A percentile compares a stretch with the other conserved stretches of the same genome.
Evolutionary conservation across 1,140 invertebrate genomes (phyloP).

Genomic region (Centruroides sculpturatus): DNA sequence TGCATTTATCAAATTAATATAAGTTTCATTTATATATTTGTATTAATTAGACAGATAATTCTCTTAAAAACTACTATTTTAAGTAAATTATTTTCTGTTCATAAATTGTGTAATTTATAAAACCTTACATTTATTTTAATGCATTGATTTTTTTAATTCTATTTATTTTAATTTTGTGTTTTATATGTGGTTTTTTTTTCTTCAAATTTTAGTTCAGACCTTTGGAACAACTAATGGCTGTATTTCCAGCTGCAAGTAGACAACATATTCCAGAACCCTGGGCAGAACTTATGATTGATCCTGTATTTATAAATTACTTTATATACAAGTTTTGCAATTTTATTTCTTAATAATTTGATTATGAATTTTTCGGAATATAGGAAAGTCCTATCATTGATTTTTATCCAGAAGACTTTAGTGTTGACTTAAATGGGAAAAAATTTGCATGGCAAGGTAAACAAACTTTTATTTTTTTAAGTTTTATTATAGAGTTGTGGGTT

Average conservation of each 20-base stretch:
- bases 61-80: too few relatives aligned
- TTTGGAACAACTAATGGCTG: constrained; percentile 96
- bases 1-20: too few relatives aligned
- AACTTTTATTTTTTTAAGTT: too few relatives aligned
- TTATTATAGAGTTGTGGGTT: too few relatives aligned
- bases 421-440: constrained; percentile 98
- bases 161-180: neutral
- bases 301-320: constrained; percentile 41
- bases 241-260: constrained; percentile 94
- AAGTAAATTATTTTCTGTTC: too few relatives aligned
- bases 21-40: too few relatives aligned
- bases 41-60: too few relatives aligned
- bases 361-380: constrained; percentile 30
- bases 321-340: neutral
- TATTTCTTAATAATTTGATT: neutral
- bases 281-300: constrained; percentile 85
- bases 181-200: constrained; percentile 12
- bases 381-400: constrained; percentile 96
- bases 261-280: constrained; percentile 85
- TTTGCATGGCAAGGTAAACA: constrained; percentile 88
- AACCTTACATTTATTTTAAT: too few relatives aligned
- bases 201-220: constrained; percentile 64
- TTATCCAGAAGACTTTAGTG: constrained; percentile 96
- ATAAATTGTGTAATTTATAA: too few relatives aligned
- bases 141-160: too few relatives aligned